Evolutionary conservation across 2,113 vertebrate genomes (phyloP).

Genomic region (Calonectris borealis): DNA sequence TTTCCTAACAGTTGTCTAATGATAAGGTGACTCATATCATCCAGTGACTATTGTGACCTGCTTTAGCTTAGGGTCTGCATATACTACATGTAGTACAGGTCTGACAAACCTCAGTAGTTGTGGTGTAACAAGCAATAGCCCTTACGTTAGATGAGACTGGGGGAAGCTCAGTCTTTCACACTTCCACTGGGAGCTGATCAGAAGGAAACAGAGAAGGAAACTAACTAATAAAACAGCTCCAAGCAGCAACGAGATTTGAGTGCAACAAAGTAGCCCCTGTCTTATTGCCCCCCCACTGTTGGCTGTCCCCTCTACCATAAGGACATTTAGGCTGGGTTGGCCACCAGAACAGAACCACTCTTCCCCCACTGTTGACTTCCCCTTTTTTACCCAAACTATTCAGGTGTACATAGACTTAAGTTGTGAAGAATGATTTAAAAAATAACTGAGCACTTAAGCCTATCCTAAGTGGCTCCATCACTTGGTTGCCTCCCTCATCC

Average conservation of each 20-base stretch:
- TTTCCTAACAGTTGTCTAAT: neutral
- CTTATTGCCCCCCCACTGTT: neutral
- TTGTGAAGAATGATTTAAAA: neutral
- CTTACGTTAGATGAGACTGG: neutral
- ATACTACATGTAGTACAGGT: neutral
- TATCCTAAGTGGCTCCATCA: neutral
- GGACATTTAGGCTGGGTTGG: neutral
- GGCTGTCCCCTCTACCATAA: neutral
- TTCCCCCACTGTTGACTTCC: neutral
- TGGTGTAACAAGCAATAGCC: neutral
- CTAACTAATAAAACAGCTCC: neutral
- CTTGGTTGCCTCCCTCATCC: neutral
- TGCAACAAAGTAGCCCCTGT: neutral
- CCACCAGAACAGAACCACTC: neutral
- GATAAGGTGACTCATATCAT: neutral
- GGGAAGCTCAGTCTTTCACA: neutral
- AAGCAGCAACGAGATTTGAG: neutral
- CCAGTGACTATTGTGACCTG: neutral
- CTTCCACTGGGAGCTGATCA: neutral
- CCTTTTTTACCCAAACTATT: neutral
- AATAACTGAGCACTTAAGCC: neutral
- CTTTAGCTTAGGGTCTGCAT: neutral
- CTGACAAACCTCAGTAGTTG: neutral
- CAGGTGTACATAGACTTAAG: neutral
- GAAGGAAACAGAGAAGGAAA: neutral